Base-by-base conservation (phyloP, 2,888 invertebrate species). In the Strigamia transsilvanica region DNA sequence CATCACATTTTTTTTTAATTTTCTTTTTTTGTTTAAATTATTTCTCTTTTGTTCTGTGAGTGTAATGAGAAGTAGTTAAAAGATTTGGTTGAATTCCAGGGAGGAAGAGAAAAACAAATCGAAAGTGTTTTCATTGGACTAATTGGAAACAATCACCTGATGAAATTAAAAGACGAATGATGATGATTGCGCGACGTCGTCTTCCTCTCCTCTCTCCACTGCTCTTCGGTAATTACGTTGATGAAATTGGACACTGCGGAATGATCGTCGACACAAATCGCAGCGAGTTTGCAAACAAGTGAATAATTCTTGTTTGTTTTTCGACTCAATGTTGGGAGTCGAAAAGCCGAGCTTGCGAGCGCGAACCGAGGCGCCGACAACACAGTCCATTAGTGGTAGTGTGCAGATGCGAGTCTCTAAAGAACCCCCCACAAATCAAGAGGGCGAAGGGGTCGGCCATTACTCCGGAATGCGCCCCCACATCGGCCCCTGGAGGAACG, bases 401-500 rank as follows among this genome's bases (percentile, higher is more conserved):
- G 10, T 46, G 46, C n/a, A 56, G 56, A 56, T 56, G 56, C 56
- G 56, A 56, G 56, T 56, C n/a, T 56, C n/a, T 56, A 56, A 56
- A 56, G 56, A 56, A 77, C 23, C 78, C 18, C 78, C 32, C 23
- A 77, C 78, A 77, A 77, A 77, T 77, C 78, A 77, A 38, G 38
- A 77, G 78, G 38, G 38, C 15, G 27, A 18, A 15, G 38, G 78
- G 78, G 23, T n/a, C 27, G 38, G 78, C 78, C 32, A 77, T 77
- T 77, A 77, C 27, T 38, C 23, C 34, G 34, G 10, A 77, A 77
- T 15, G 34, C 78, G 32, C 78, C 38, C 66, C 38, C 38, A 32
- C 78, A 77, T 77, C 32, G 78, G 32, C 38, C 78, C 78, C 78
- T 32, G 78, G 38, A 34, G 78, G 78, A 77, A 34, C n/a, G 78